Base-by-base conservation (phyloP, 1,140 invertebrate species). In the Cherax destructor region DNA sequence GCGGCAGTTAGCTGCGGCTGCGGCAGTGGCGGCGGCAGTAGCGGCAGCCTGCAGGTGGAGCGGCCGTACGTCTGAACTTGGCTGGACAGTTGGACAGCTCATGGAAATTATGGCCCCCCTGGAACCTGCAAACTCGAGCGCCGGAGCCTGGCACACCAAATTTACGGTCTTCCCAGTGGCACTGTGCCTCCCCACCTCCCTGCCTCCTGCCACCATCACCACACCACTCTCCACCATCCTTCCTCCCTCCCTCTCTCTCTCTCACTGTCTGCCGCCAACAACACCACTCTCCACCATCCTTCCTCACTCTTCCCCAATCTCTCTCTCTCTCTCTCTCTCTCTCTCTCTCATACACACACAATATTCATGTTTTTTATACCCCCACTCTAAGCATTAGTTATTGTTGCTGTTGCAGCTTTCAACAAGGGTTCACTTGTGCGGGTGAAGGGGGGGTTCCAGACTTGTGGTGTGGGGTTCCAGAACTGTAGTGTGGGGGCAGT, bases 61-160 rank as follows among this genome's bases (percentile, higher is more conserved):
- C 88, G 84, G 84, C 85, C 92, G 92, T 92, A 85, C 87, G 83
- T 90, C 83, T 91, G 81, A 92, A 92, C 92, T 92, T 92, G 92
- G 84, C 83, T 77, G 88, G 92, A 92, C 87, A 92, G 83, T 92
- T 92, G 91, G 91, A 92, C 91, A 92, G 91, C 91, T 92, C 85
- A 92, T 92, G 85, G 91, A 92, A 92, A 92, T 92, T 92, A 92
- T 92, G 91, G 91, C 85, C 85, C 91, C 91, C 65, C 80, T 87
- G 91, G 91, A 92, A 92, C 91, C 90, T 81, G 85, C 85, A 90
- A 90, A 90, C 88, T 90, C 88, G 88, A 90, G 88, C 88, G 80
- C 88, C 76, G 88, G 88, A 90, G 88, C 88, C 88, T 76, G 74
- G 81, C 81, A 90, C 88, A 59, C 72, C 83, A 90, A 90, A 90